Evolutionary conservation across 2,888 invertebrate genomes (phyloP).

Genomic region (Mythimna lalbum): DNA sequence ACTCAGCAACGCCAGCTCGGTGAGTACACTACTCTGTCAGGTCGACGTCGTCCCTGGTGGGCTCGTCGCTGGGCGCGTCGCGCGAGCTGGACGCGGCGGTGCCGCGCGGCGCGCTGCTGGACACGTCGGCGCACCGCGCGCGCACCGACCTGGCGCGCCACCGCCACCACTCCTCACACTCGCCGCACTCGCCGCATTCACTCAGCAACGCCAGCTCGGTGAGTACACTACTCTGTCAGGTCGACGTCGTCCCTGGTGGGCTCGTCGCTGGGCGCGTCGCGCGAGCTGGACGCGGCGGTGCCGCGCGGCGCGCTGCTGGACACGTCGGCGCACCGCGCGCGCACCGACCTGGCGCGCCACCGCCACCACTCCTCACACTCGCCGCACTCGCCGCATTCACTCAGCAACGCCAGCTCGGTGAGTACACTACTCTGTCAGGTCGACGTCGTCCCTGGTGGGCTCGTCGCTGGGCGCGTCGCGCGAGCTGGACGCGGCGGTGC

Average conservation of each 20-base stretch:
- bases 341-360: slow-evolving; percentile 95
- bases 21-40: slow-evolving; percentile 20
- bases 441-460: slow-evolving; percentile 47
- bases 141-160: slow-evolving; percentile 95
- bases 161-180: slow-evolving; percentile 82
- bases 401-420: slow-evolving; percentile 92
- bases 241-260: slow-evolving; percentile 49
- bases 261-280: slow-evolving; percentile 76
- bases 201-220: slow-evolving; percentile 92
- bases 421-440: slow-evolving; percentile 36
- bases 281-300: slow-evolving; percentile 96
- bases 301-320: slow-evolving; percentile 95
- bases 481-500: slow-evolving; percentile 96
- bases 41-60: slow-evolving; percentile 49
- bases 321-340: slow-evolving; percentile 93
- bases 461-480: slow-evolving; percentile 83
- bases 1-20: no score
- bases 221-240: slow-evolving; percentile 33
- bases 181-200: slow-evolving; percentile 83
- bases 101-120: slow-evolving; percentile 95
- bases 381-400: slow-evolving; percentile 83
- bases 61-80: slow-evolving; percentile 74
- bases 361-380: slow-evolving; percentile 82
- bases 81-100: slow-evolving; percentile 96
- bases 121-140: slow-evolving; percentile 94